phyloP scores from a whole-genome alignment of 1,140 invertebrate genomes.

The Drosophila willistoni region DNA sequence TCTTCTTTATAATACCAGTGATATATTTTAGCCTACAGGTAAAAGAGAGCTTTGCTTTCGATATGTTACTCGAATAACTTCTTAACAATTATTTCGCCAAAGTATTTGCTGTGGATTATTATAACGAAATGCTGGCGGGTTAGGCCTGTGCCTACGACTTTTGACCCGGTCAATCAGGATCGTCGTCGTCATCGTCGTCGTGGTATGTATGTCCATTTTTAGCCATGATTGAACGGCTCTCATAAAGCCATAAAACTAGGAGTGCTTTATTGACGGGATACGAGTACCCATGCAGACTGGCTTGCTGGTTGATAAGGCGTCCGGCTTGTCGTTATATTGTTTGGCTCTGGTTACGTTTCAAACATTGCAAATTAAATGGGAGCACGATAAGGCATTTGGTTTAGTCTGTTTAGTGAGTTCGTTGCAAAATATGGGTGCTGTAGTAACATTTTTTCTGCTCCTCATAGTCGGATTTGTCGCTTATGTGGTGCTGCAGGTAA shows the following conservation, averaged over 20 bases:
- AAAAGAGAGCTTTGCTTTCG: background rate
- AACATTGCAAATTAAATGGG: constrained; percentile 45
- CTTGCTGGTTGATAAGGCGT: constrained; percentile 44
- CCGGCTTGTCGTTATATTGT: constrained; percentile 9
- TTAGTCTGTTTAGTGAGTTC: constrained; percentile 56
- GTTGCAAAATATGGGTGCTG: constrained; percentile 52
- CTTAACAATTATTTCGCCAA: background rate
- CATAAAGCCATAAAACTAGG: constrained; percentile 52
- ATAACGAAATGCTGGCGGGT: constrained; percentile 19
- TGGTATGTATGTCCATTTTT: constrained; percentile 28
- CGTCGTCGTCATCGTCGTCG: constrained; percentile 23
- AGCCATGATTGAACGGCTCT: constrained; percentile 33
- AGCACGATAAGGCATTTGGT: constrained; percentile 40
- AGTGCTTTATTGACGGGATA: constrained; percentile 29
- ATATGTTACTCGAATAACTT: background rate
- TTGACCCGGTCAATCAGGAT: background rate
- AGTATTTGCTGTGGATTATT: constrained; percentile 33
- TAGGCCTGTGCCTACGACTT: background rate
- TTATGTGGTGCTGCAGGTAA: constrained; percentile 63
- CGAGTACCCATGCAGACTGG: constrained; percentile 1
- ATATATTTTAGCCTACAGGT: constrained; percentile 5
- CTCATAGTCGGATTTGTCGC: constrained; percentile 47
- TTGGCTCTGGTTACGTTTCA: background rate
- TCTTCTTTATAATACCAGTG: background rate
- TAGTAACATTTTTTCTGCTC: constrained; percentile 42